Evolutionary conservation across 2,113 vertebrate species (phyloP), one percentile per base, ranked within the genome.

Genomic region (Thunnus thynnus): DNA sequence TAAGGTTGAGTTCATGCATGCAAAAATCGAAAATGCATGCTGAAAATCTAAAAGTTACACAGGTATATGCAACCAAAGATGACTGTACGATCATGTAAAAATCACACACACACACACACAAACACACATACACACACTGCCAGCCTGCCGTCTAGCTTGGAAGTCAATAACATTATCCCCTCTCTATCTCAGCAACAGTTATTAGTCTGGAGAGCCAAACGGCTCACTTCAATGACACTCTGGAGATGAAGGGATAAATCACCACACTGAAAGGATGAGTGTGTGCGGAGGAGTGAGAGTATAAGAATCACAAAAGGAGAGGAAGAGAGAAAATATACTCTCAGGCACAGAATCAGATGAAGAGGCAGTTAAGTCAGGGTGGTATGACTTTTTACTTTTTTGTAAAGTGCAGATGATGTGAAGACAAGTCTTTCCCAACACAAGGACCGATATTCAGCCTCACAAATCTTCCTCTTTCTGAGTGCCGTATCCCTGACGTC

Each of bases 121-220:
- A 65, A 52, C 62, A 54, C 56, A 22, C n/a, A 36, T n/a, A 61
- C 64, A 48, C 78, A 44, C 22, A 22, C 12, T 1, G 30, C 50
- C 65, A 57, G 56, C 25, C 70, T 77, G 36, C 70, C 5, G 48
- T 76, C 68, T 83, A 77, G 65, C 77, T 65, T 48, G 73, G 85
- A 92, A 90, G 92, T 91, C 89, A 91, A 91, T 89, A 91, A 89
- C 85, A 90, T 89, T 89, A 90, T 85, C 88, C 85, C 50, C 79
- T 84, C 78, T 90, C 82, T 76, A 84, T 88, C 89, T 87, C 66
- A 11, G 67, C 57, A 67, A 85, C 52, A 69, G 83, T 92, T 92
- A 90, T 92, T 89, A 88, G 89, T 89, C 84, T 87, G 84, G 83
- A 91, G 87, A 88, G 82, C 68, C 82, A 78, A 89, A 86, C 69